Percentiles rank a stretch among this genome's conserved stretches.
Conservation (phyloP, 92 coral and sea anemone species). For the Parazoanthus swiftii region DNA sequence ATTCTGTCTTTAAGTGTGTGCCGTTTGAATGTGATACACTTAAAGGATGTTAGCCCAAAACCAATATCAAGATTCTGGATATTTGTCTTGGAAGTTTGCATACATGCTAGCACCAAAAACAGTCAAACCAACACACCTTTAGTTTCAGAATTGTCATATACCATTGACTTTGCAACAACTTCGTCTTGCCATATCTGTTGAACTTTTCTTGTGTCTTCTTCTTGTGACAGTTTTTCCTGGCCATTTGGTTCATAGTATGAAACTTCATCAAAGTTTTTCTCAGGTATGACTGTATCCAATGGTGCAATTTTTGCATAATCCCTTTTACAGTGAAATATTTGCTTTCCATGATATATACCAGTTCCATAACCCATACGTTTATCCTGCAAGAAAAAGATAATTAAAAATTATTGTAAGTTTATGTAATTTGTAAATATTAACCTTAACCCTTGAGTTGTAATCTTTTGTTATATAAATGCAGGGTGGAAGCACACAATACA, state of each 20-base stretch:
- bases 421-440: no score
- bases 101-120: no score
- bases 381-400: conserved; percentile 58
- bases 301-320: conserved; percentile 60
- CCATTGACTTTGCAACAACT: not conserved
- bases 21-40: no score
- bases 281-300: conserved; percentile 58
- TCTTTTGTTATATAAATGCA: no score
- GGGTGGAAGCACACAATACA: no score
- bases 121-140: not conserved
- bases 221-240: not conserved
- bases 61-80: no score
- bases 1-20: no score
- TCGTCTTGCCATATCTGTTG: not conserved
- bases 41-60: no score
- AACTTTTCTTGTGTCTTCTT: not conserved
- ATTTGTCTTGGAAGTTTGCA: no score
- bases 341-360: conserved; percentile 55
- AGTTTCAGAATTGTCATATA: not conserved
- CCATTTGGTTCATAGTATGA: not conserved
- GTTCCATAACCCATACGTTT: conserved; percentile 61
- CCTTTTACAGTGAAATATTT: conserved; percentile 53
- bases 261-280: conserved; percentile 52
- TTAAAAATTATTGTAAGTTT: no score
- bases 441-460: no score